Base-by-base conservation (phyloP, 2,113 vertebrate species). In the Gasterosteus aculeatus region DNA sequence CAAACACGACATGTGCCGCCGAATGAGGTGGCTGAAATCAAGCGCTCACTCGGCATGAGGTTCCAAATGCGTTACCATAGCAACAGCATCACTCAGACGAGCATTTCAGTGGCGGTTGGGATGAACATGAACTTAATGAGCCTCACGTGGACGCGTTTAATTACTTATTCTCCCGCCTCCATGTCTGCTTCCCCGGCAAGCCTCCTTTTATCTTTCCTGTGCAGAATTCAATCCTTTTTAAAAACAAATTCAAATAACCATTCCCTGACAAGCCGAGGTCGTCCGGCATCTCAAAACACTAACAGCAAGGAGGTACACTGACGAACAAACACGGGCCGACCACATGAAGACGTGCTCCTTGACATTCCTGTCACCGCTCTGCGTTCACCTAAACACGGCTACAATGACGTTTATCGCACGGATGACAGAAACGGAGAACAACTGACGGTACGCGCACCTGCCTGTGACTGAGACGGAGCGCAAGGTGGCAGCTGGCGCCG, bases 371-470 rank as follows among this genome's bases (percentile, higher is more conserved):
- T 70, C 78, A 62, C 72, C 76, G 67, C 78, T 71, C 62, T 38
- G 76, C 66, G 64, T 68, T 75, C 63, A 82, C 62, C 66, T 38
- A 46, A 68, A 62, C 18, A 66, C 70, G 16, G 75, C 65, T 68
- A 80, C 63, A 35, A 69, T 82, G 77, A 87, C 88, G 87, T 86
- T 85, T 68, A 87, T 38, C 78, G 82, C 72, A 65, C 71, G 0
- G 62, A 57, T 3, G 59, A 33, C 64, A 5, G 44, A 60, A 58
- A 78, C 11, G 3, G 59, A 75, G 54, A 12, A 83, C 19, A 59
- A 4, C 65, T 49, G 72, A 73, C 82, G 51, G 49, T n/a, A 64
- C 2, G 26, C 49, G 39, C 72, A 70, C 65, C 77, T 69, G 79
- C 53, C 29, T 59, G 62, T 26, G 69, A 66, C 76, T 31, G 53